Base-by-base conservation (phyloP, 2,888 invertebrate genomes). In the Drosophila affinis region DNA sequence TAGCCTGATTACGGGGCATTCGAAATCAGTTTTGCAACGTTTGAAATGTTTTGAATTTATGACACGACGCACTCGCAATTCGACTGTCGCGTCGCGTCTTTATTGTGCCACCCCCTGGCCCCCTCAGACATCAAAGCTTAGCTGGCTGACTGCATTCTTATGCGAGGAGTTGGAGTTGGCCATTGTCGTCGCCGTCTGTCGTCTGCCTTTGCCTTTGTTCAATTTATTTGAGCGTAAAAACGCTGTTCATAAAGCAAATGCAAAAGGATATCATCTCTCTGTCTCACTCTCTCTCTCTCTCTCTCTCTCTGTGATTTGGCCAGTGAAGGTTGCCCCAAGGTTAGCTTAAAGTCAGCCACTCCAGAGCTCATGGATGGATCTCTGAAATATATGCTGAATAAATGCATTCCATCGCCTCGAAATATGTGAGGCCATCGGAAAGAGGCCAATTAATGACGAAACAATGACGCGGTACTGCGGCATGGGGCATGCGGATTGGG, bases 21-120 rank as follows among this genome's bases (percentile, higher is more conserved):
- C 75, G 73, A 81, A 87, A 81, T 88, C 78, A 75, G 81, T 88
- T 76, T 72, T 70, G 59, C 63, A 18, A 18, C 29, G 74, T 78
- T 69, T 72, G 78, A 84, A 84, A 81, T 81, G 86, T 73, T 86
- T 86, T 80, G 73, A 86, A 86, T 88, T 86, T 88, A 88, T 82
- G 84, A 76, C 58, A 63, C 70, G 59, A 39, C 39, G 39, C 39
- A 39, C 39, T 39, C 14, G 39, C 39, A 6, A n/a, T 14, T 7
- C 39, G 39, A 67, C 67, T 53, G 79, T 73, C 78, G 83, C 79
- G 79, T 73, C 78, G 83, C 79, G 76, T 85, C 81, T 86, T 78
- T 80, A 82, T 81, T 75, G 67, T 84, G 21, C 24, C 18, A 18
- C 18, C 18, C 18, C 18, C 18, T 18, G 18, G 2, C 18, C 18